phyloP scores from a whole-genome alignment of 2,888 invertebrate species.

The Helleia helle region DNA sequence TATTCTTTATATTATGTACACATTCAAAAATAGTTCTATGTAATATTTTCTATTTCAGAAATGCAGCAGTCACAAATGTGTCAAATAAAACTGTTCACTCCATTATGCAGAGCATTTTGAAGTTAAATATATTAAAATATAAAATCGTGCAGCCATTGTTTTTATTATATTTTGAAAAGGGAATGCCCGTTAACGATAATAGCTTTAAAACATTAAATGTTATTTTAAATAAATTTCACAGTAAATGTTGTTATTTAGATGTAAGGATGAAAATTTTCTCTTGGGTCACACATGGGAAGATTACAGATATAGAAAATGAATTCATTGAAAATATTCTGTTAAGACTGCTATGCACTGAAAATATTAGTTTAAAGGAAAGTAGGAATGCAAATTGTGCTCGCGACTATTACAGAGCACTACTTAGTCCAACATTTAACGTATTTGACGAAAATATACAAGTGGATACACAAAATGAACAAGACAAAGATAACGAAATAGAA shows the following conservation, averaged over 20 bases:
- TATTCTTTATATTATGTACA: too few relatives aligned
- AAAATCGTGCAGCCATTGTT: constrained; percentile 41
- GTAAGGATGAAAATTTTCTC: constrained; percentile 36
- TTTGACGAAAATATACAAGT: constrained; percentile 37
- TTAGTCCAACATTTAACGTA: constrained; percentile 1
- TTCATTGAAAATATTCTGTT: constrained; percentile 35
- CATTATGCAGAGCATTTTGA: constrained; percentile 42
- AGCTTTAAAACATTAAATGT: constrained; percentile 43
- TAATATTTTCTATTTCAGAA: constrained; percentile 41
- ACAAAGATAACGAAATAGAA: constrained; percentile 7
- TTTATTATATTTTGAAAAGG: constrained; percentile 51
- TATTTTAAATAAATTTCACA: constrained; percentile 44
- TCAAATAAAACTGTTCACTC: constrained; percentile 43
- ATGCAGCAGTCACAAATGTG: constrained; percentile 34
- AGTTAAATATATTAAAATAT: constrained; percentile 35
- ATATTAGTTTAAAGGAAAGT: constrained; percentile 18
- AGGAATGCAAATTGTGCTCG: neutral
- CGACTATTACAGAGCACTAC: neutral
- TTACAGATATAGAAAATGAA: constrained; percentile 25
- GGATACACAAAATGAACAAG: constrained; percentile 6
- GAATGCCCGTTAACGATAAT: constrained; percentile 45
- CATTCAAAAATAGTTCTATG: too few relatives aligned
- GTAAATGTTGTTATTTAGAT: constrained; percentile 40
- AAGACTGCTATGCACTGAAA: constrained; percentile 44
- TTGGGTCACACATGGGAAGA: constrained; percentile 42